Conservation (phyloP, 2,113 vertebrate genomes). For the Bos javanicus region DNA sequence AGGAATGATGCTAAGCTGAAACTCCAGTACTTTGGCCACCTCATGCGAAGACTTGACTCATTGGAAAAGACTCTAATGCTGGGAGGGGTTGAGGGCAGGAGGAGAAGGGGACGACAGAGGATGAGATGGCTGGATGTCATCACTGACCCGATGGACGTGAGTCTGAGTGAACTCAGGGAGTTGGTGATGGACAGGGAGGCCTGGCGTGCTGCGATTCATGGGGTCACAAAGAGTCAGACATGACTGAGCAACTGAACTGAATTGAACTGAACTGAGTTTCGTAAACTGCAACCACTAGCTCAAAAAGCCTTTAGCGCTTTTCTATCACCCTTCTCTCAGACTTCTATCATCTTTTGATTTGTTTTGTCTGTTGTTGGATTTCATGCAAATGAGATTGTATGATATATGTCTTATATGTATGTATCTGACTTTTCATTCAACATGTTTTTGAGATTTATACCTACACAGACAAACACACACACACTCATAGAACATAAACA, state of each 20-base stretch:
- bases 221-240: no score
- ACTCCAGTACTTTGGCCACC: no score
- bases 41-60: no score
- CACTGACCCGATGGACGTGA: fast-evolving
- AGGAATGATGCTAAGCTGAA: no score
- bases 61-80: no score
- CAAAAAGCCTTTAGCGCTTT: not conserved
- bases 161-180: no score
- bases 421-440: not conserved
- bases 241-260: no score
- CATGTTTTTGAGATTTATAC: not conserved
- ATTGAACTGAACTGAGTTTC: not conserved
- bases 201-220: no score
- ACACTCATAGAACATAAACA: not conserved
- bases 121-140: no score
- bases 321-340: not conserved
- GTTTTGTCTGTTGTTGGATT: not conserved
- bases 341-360: not conserved
- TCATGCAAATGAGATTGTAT: not conserved
- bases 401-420: not conserved
- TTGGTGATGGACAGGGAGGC: no score
- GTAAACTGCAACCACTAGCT: not conserved
- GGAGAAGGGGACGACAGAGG: no score
- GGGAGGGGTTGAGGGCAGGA: no score
- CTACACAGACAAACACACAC: not conserved